A percentile compares a stretch with the other conserved stretches of the same genome.
phyloP scores from a whole-genome alignment of 2,113 vertebrate genomes.

The Cisticola juncidis region DNA sequence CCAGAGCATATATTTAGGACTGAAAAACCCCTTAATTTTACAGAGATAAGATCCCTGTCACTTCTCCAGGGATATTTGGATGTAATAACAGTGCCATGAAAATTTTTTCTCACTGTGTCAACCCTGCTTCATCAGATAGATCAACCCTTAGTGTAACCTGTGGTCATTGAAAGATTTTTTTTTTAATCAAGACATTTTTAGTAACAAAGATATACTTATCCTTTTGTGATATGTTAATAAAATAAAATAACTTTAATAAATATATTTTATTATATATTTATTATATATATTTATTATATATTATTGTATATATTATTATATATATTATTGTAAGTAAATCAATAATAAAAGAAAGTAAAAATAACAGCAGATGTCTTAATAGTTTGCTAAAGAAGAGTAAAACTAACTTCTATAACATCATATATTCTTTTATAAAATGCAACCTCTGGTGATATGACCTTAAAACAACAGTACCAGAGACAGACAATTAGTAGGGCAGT shows the following conservation, averaged over 20 bases:
- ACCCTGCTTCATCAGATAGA: neutral
- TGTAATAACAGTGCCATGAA: neutral
- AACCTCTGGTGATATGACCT: neutral
- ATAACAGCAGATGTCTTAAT: neutral
- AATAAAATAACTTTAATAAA: too few relatives aligned
- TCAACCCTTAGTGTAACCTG: neutral
- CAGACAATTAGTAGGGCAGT: neutral
- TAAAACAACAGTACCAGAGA: neutral
- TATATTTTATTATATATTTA: too few relatives aligned
- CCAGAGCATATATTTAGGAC: neutral
- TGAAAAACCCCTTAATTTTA: neutral
- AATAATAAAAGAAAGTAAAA: too few relatives aligned
- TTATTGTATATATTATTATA: too few relatives aligned
- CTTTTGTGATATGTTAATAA: neutral
- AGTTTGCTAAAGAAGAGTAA: neutral
- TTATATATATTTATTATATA: too few relatives aligned
- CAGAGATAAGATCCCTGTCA: neutral
- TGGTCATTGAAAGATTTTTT: neutral
- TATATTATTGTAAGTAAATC: too few relatives aligned
- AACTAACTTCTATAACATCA: neutral
- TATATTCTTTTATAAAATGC: neutral
- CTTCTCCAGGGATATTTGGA: neutral
- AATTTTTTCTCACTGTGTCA: neutral
- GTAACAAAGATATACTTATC: neutral
- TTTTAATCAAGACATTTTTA: neutral